Evolutionary conservation across 2,888 invertebrate species (phyloP).

Genomic region (Norana najaformis): DNA sequence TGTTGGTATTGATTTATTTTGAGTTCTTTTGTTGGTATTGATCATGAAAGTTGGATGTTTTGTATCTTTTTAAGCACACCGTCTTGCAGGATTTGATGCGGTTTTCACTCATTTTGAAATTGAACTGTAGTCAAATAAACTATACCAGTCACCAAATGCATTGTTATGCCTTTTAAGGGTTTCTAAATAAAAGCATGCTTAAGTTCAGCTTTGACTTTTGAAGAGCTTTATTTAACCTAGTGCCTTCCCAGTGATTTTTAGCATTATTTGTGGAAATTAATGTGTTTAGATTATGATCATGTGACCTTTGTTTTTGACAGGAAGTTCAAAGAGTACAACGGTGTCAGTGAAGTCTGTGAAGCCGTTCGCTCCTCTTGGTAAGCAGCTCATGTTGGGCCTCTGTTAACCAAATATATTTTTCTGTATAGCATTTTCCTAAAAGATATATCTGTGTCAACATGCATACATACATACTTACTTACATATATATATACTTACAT

Average conservation of each 20-base stretch:
- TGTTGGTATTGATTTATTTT: background rate
- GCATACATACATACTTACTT: background rate
- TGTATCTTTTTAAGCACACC: background rate
- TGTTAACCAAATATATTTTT: background rate
- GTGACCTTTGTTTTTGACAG: slow-evolving; percentile 24
- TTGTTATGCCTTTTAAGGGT: background rate
- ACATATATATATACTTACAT: background rate
- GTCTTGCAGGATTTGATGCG: background rate
- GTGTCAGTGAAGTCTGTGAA: slow-evolving; percentile 47
- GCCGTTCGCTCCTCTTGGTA: slow-evolving; percentile 61
- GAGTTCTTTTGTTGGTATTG: background rate
- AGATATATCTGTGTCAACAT: background rate
- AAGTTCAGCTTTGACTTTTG: background rate
- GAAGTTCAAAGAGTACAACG: slow-evolving; percentile 26
- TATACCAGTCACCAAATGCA: too few species aligned
- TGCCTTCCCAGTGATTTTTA: background rate
- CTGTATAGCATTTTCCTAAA: background rate
- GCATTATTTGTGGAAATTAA: background rate
- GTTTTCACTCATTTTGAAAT: background rate
- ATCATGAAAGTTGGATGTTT: background rate
- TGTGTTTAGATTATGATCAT: background rate
- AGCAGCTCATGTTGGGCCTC: slow-evolving; percentile 19
- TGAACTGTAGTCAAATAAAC: background rate
- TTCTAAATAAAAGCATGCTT: background rate
- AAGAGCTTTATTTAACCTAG: background rate